Conservation (phyloP, 1,140 invertebrate genomes). For the Thereuonema tuberculata region DNA sequence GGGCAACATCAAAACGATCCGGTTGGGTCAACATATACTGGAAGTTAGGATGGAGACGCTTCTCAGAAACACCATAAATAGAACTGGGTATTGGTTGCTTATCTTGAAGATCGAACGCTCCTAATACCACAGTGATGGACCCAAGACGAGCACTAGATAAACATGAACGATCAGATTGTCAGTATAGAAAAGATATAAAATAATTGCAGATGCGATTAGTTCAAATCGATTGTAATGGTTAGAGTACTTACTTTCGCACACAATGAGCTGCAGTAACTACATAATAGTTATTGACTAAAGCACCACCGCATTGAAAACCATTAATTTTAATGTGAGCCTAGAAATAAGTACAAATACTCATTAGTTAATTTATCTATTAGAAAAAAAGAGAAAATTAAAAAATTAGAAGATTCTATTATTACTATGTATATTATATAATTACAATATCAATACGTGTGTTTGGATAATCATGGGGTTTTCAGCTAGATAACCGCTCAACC, state of each 20-base stretch:
- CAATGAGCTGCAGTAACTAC: slow-evolving; percentile 61
- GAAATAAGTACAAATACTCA: too few species aligned
- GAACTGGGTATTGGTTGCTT: slow-evolving; percentile 49
- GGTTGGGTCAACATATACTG: slow-evolving; percentile 66
- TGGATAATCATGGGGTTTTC: too few species aligned
- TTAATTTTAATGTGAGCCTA: slow-evolving; percentile 65
- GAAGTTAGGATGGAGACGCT: slow-evolving; percentile 66
- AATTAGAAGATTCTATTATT: too few species aligned
- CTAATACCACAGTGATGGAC: slow-evolving; percentile 63
- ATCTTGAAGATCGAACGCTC: slow-evolving; percentile 62
- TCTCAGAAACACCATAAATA: slow-evolving; percentile 49
- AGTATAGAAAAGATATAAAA: too few species aligned
- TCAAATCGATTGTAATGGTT: neutral
- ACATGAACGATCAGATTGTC: neutral
- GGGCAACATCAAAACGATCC: slow-evolving; percentile 60
- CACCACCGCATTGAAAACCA: slow-evolving; percentile 64
- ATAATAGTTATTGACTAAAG: slow-evolving; percentile 44
- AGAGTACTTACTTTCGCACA: slow-evolving; percentile 42
- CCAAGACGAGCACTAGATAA: slow-evolving; percentile 43
- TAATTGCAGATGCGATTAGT: neutral
- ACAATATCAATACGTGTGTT: too few species aligned
- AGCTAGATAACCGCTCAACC: too few species aligned
- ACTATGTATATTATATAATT: too few species aligned
- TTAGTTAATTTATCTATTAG: too few species aligned
- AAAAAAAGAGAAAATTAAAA: too few species aligned